These are phyloP conservation scores for Osmerus mordax DNA, from an alignment of 2,113 vertebrate species.

Conservation along the genomic window DNA sequence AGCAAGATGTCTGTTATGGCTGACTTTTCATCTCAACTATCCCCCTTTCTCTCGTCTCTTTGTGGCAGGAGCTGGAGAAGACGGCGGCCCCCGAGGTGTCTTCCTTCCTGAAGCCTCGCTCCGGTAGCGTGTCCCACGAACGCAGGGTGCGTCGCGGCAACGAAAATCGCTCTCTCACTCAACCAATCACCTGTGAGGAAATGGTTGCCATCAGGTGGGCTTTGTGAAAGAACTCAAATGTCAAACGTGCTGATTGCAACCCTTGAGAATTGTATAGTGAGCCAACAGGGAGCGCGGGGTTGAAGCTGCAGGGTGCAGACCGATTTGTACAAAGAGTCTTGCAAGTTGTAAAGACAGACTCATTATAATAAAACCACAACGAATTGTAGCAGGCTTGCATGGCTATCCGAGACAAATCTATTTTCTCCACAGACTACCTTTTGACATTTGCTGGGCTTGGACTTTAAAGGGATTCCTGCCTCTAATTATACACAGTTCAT, in stretches of 20 bases:
- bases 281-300: too few species aligned
- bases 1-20: too few species aligned
- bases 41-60: background rate
- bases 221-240: background rate
- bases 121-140: slow-evolving; percentile 50
- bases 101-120: slow-evolving; percentile 64
- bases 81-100: slow-evolving; percentile 56
- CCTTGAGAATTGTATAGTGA: too few species aligned
- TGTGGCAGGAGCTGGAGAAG: slow-evolving; percentile 73
- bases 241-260: too few species aligned
- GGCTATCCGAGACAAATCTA: too few species aligned
- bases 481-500: slow-evolving; percentile 7
- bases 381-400: too few species aligned
- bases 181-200: slow-evolving; percentile 72
- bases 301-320: too few species aligned
- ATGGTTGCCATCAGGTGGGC: slow-evolving; percentile 66
- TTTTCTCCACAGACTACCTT: background rate
- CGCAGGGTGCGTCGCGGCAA: slow-evolving; percentile 60
- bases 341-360: too few species aligned
- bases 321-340: too few species aligned
- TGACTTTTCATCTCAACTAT: too few species aligned
- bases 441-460: background rate
- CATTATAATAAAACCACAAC: too few species aligned
- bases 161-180: slow-evolving; percentile 68
- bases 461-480: background rate